Evolutionary conservation across 2,797 vertebrate genomes (phyloP).

Genomic region (Manis pentadactyla): DNA sequence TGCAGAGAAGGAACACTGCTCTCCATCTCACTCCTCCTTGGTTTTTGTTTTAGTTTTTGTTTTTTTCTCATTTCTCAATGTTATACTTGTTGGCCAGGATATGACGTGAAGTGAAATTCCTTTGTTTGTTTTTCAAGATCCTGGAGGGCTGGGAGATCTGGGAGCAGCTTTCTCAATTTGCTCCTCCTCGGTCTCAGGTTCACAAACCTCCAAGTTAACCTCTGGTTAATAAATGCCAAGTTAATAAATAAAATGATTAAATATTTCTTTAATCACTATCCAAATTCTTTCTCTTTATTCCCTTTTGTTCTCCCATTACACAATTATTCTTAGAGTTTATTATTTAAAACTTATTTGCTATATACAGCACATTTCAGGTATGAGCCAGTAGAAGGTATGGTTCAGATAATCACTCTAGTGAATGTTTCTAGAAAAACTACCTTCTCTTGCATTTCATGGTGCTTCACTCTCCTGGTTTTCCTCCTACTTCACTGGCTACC

Average conservation of each 20-base stretch:
- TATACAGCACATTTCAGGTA: background rate
- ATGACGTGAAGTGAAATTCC: background rate
- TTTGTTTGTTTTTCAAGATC: background rate
- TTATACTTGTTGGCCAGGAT: background rate
- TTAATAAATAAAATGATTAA: background rate
- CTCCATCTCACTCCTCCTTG: background rate
- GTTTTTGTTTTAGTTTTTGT: background rate
- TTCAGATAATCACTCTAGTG: background rate
- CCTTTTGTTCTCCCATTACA: background rate
- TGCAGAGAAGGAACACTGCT: background rate
- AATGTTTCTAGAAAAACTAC: background rate
- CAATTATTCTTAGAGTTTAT: background rate
- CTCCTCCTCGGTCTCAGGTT: background rate
- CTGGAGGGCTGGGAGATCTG: background rate
- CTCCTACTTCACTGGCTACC: background rate
- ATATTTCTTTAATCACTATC: background rate
- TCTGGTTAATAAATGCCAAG: background rate
- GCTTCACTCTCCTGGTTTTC: background rate
- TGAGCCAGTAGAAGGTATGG: background rate
- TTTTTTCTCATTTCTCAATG: background rate
- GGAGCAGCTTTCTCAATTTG: background rate
- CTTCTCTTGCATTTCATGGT: background rate
- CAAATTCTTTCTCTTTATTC: background rate
- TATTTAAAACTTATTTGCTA: background rate
- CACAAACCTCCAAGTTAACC: background rate